A percentile compares a stretch with the other conserved stretches of the same genome.
These are phyloP conservation scores for Burhinus bistriatus DNA, from an alignment of 2,113 vertebrate species.

Conservation along the genomic window DNA sequence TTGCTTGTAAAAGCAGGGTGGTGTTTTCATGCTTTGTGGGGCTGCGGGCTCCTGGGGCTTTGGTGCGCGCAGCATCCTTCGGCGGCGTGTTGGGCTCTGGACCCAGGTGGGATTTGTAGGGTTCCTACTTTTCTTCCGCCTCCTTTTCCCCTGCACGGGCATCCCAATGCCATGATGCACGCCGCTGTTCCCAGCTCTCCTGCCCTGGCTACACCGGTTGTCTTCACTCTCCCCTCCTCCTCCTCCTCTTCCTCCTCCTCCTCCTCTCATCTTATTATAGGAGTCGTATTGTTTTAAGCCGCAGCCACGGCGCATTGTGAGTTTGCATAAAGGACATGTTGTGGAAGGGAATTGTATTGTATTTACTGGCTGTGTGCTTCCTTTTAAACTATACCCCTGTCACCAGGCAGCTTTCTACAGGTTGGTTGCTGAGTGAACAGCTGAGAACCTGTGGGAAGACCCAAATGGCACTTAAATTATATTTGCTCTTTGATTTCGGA, in stretches of 20 bases:
- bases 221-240: not conserved
- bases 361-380: constrained; percentile 48
- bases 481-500: constrained; percentile 76
- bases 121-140: not conserved
- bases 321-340: constrained; percentile 65
- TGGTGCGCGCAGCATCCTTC: not conserved
- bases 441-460: constrained; percentile 77
- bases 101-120: not conserved
- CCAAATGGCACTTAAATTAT: constrained; percentile 79
- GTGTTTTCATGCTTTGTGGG: fast-evolving
- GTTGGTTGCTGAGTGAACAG: constrained; percentile 68
- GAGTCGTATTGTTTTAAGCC: constrained; percentile 24
- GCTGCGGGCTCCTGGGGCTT: not conserved
- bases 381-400: constrained; percentile 70
- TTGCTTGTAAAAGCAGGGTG: not conserved
- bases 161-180: fast-evolving
- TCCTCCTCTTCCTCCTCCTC: constrained; percentile 19
- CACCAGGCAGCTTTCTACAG: constrained; percentile 67
- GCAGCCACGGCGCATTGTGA: not conserved
- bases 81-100: fast-evolving
- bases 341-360: constrained; percentile 48
- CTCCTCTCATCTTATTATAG: not conserved
- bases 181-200: not conserved
- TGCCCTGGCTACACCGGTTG: not conserved
- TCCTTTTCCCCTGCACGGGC: not conserved